Percentiles rank a stretch among this genome's conserved stretches.
phyloP scores from a whole-genome alignment of 2,888 invertebrate genomes.

The Cephalotes varians region DNA sequence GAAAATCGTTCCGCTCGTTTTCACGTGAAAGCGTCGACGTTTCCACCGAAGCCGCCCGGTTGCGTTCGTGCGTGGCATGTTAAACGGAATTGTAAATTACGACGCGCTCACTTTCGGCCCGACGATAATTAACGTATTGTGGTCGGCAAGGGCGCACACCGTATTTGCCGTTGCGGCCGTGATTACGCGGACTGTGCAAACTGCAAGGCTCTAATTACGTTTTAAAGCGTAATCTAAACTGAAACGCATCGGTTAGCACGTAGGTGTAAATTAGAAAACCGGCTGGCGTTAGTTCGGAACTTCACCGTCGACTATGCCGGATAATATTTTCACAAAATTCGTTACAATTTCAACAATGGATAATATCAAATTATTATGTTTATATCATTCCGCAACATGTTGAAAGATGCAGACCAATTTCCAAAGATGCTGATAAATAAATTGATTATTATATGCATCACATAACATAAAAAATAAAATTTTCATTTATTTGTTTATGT shows the following conservation, averaged over 20 bases:
- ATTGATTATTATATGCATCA: not conserved
- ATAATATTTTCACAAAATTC: constrained; percentile 21
- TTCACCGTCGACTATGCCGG: not conserved
- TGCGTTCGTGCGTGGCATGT: constrained; percentile 44
- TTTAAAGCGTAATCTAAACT: constrained; percentile 69
- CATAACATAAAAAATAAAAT: not conserved
- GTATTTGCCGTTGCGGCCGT: constrained; percentile 60
- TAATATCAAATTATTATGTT: constrained; percentile 6
- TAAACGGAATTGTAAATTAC: constrained; percentile 55
- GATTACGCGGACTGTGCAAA: constrained; percentile 64
- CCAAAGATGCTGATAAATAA: not conserved
- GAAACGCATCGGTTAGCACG: constrained; percentile 65
- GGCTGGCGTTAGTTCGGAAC: constrained; percentile 33
- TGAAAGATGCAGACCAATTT: not conserved
- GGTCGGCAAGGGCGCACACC: constrained; percentile 32
- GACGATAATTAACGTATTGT: constrained; percentile 52
- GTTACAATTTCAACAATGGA: not conserved
- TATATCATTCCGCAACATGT: not conserved
- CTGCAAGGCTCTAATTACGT: constrained; percentile 69
- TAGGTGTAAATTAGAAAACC: constrained; percentile 64
- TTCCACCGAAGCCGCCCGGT: not conserved
- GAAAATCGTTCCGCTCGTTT: constrained; percentile 53
- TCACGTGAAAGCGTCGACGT: constrained; percentile 49
- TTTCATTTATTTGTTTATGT: not conserved
- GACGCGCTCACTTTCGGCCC: constrained; percentile 46